phyloP scores from a whole-genome alignment of 1,140 invertebrate genomes.

The Reticulitermes speratus region DNA sequence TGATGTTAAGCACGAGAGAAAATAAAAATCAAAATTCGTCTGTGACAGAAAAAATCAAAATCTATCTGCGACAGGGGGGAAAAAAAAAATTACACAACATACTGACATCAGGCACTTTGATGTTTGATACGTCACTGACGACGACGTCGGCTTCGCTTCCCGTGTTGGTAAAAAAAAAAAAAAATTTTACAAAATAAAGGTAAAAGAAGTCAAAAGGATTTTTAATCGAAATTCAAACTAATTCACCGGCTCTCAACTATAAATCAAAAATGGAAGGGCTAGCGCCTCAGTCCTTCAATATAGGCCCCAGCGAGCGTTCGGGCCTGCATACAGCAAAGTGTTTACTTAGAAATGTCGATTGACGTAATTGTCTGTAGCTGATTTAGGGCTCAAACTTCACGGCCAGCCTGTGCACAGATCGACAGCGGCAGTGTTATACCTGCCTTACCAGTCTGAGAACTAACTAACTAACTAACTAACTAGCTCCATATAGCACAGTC shows the following conservation, averaged over 20 bases:
- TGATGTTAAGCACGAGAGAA: background rate
- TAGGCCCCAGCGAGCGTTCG: no score
- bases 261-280: background rate
- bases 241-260: background rate
- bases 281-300: background rate
- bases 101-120: background rate
- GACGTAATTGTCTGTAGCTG: no score
- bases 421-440: no score
- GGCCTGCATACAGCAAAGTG: no score
- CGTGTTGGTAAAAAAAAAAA: background rate
- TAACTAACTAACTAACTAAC: no score
- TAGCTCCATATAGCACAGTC: no score
- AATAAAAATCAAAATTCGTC: conserved; percentile 17
- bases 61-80: conserved; percentile 1
- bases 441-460: no score
- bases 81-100: conserved; percentile 10
- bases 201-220: conserved; percentile 2
- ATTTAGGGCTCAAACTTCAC: no score
- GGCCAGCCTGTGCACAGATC: no score
- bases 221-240: conserved; percentile 17
- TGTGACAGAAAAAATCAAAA: conserved; percentile 17
- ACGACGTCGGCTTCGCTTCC: background rate
- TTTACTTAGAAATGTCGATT: no score
- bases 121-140: background rate
- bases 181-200: background rate